A percentile compares a stretch with the other conserved stretches of the same genome.
These are phyloP conservation scores for Myanophis thanlyinensis DNA, from an alignment of 2,113 vertebrate genomes.

Conservation along the genomic window DNA sequence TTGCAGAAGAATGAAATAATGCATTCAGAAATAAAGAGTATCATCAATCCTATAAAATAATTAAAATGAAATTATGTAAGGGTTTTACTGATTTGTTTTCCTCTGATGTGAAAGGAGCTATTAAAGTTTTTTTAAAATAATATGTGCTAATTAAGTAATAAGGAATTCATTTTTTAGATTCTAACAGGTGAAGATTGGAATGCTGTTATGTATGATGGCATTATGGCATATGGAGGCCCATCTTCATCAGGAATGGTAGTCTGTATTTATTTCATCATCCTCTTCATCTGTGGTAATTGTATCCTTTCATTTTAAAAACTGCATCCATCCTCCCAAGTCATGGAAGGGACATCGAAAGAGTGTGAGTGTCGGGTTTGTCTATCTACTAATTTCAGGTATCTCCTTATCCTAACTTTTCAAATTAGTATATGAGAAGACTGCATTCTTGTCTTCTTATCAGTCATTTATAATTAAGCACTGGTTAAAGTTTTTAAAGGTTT, in stretches of 20 bases:
- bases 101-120: not conserved
- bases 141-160: slow-evolving; percentile 5
- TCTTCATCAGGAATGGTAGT: slow-evolving; percentile 98
- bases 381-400: not conserved
- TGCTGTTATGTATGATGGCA: slow-evolving; percentile 97
- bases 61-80: fast-evolving
- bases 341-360: not conserved
- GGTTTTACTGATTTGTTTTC: not conserved
- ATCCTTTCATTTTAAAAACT: slow-evolving; percentile 74
- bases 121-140: not conserved
- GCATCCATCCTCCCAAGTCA: not conserved
- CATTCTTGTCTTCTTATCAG: not conserved
- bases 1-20: slow-evolving; percentile 11
- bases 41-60: not conserved
- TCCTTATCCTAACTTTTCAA: not conserved
- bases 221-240: slow-evolving; percentile 96
- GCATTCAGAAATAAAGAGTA: not conserved
- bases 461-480: not conserved
- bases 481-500: not conserved
- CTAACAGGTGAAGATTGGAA: slow-evolving; percentile 99
- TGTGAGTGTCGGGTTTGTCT: not conserved
- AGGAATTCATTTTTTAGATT: slow-evolving; percentile 74
- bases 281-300: slow-evolving; percentile 99
- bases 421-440: not conserved
- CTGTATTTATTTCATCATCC: slow-evolving; percentile 99